Evolutionary conservation across 2,113 vertebrate genomes (phyloP).

Genomic region (Erythrolamprus reginae): DNA sequence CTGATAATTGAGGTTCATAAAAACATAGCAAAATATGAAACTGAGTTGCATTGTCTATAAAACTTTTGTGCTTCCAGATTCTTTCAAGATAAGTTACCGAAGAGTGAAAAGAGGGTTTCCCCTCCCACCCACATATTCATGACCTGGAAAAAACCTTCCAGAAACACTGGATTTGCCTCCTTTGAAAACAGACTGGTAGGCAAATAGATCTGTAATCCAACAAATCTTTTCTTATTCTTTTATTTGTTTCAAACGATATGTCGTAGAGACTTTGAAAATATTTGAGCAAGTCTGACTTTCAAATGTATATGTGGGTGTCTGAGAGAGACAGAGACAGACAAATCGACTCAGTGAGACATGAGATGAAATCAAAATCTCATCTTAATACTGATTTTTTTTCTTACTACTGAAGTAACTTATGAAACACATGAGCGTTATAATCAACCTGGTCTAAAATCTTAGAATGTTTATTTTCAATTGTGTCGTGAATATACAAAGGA

Average conservation of each 20-base stretch:
- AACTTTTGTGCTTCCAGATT: background rate
- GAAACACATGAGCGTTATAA: background rate
- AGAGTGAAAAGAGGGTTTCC: background rate
- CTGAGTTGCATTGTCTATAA: background rate
- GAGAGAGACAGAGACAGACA: background rate
- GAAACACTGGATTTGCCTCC: background rate
- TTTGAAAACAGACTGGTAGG: background rate
- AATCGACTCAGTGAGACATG: background rate
- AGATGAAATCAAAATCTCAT: background rate
- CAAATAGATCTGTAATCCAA: background rate
- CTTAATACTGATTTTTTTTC: background rate
- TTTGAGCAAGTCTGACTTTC: background rate
- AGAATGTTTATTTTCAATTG: background rate
- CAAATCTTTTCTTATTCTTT: background rate
- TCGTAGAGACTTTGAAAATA: background rate
- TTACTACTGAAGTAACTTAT: background rate
- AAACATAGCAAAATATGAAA: background rate
- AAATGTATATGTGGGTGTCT: background rate
- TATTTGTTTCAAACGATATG: background rate
- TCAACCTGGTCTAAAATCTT: background rate
- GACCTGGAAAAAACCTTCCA: background rate
- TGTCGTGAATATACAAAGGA: background rate
- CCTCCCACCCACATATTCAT: no score
- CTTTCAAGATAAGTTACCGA: background rate
- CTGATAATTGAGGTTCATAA: background rate